phyloP scores from a whole-genome alignment of 2,888 invertebrate genomes.

The Scaptomyza caliginosa region DNA sequence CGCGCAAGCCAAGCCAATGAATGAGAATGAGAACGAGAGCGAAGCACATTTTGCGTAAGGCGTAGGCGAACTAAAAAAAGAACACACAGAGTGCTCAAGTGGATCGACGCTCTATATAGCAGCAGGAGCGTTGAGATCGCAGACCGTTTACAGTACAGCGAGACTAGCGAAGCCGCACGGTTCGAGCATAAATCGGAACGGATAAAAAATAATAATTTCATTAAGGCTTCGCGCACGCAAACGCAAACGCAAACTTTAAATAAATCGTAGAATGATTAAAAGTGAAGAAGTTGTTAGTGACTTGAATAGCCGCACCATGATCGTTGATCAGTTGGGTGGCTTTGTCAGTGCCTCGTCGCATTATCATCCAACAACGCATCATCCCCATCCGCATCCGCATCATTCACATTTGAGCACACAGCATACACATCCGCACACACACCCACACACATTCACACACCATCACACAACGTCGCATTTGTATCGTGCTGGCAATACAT shows the following conservation, averaged over 20 bases:
- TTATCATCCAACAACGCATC: conserved; percentile 53
- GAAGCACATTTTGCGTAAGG: conserved; percentile 60
- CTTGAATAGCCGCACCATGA: conserved; percentile 57
- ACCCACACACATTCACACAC: conserved; percentile 36
- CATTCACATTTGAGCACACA: conserved; percentile 45
- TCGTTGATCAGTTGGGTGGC: conserved; percentile 56
- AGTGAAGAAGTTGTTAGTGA: conserved; percentile 81
- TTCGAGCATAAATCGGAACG: conserved; percentile 39
- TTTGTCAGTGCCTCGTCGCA: conserved; percentile 48
- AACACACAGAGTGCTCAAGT: conserved; percentile 48
- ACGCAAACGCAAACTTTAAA: conserved; percentile 12
- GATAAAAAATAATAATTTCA: conserved; percentile 15
- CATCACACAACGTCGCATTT: conserved; percentile 58
- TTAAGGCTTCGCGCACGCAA: background rate
- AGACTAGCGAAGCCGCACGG: conserved; percentile 72
- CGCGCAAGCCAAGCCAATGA: conserved; percentile 13
- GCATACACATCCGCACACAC: conserved; percentile 44
- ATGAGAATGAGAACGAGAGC: conserved; percentile 28
- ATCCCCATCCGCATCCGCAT: conserved; percentile 45
- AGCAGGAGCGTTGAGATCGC: conserved; percentile 51
- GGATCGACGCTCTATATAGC: conserved; percentile 25
- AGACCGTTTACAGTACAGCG: conserved; percentile 66
- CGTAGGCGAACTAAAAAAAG: conserved; percentile 73
- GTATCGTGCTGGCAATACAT: conserved; percentile 76
- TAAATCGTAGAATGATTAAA: conserved; percentile 76